Conservation (phyloP, 2,888 invertebrate species). For the Drosophila neotestacea region DNA sequence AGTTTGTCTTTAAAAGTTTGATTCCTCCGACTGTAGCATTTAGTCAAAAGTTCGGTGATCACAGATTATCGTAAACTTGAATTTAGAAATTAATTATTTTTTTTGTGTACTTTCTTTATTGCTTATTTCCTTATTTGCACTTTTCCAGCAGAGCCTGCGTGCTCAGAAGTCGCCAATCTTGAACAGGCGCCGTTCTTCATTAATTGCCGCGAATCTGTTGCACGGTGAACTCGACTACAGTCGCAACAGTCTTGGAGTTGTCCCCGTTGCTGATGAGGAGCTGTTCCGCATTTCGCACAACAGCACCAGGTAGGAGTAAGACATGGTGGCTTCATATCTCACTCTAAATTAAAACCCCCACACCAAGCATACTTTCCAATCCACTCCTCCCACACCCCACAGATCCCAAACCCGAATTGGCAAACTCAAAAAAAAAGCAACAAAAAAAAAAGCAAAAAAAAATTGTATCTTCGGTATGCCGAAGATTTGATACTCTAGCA, state of each 20-base stretch:
- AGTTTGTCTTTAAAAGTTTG: no score
- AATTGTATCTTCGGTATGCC: neutral
- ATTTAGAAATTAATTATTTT: no score
- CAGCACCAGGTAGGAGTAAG: conserved; percentile 72
- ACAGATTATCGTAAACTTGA: no score
- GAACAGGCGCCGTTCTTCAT: conserved; percentile 83
- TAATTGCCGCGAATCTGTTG: conserved; percentile 82
- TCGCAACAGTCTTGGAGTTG: conserved; percentile 32
- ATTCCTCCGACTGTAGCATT: no score
- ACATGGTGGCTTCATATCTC: conserved; percentile 4
- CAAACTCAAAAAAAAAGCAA: neutral
- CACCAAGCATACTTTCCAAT: neutral
- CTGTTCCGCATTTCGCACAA: conserved; percentile 30
- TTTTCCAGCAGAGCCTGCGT: conserved; percentile 37
- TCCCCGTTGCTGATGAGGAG: conserved; percentile 31
- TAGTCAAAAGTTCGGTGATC: no score
- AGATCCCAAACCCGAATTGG: neutral
- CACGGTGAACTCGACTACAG: conserved; percentile 72
- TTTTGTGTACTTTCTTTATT: no score
- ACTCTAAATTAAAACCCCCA: neutral
- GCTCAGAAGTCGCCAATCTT: conserved; percentile 83
- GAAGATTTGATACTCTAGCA: neutral
- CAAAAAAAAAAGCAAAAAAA: neutral
- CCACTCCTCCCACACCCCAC: neutral
- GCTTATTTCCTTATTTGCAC: no score